phyloP scores from a whole-genome alignment of 2,888 invertebrate species.

The Ectobius pallidus region DNA sequence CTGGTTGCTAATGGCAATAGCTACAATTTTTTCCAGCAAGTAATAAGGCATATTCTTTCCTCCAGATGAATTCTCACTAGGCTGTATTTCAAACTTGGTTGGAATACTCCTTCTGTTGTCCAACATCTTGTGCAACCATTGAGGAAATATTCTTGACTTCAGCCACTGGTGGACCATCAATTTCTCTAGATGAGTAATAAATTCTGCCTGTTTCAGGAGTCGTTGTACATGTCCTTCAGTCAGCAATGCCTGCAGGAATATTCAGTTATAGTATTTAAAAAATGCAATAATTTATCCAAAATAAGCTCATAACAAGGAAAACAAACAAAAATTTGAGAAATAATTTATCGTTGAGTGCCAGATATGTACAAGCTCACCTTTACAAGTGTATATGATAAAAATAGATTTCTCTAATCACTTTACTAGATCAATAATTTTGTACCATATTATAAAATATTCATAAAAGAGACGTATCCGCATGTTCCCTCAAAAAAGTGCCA shows the following conservation, averaged over 20 bases:
- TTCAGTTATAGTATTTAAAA: too few species aligned
- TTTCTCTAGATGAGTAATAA: slow-evolving; percentile 52
- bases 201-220: slow-evolving; percentile 54
- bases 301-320: too few species aligned
- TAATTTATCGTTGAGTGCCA: too few species aligned
- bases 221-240: slow-evolving; percentile 51
- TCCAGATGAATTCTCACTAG: slow-evolving; percentile 18
- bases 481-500: too few species aligned
- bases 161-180: slow-evolving; percentile 25
- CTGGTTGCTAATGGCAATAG: slow-evolving; percentile 31
- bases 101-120: slow-evolving; percentile 33
- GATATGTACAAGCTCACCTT: too few species aligned
- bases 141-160: slow-evolving; percentile 8
- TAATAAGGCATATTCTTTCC: slow-evolving; percentile 7
- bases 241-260: slow-evolving; percentile 47
- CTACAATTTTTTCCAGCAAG: slow-evolving; percentile 31
- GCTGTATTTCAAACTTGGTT: slow-evolving; percentile 28
- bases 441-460: too few species aligned
- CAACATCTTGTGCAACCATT: slow-evolving; percentile 1
- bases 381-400: too few species aligned
- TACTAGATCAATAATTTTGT: too few species aligned
- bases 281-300: too few species aligned
- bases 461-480: too few species aligned
- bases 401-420: too few species aligned
- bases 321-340: too few species aligned